Evolutionary conservation across 2,113 vertebrate genomes (phyloP), one percentile per base, ranked within the genome.

Genomic region (Scomber japonicus): DNA sequence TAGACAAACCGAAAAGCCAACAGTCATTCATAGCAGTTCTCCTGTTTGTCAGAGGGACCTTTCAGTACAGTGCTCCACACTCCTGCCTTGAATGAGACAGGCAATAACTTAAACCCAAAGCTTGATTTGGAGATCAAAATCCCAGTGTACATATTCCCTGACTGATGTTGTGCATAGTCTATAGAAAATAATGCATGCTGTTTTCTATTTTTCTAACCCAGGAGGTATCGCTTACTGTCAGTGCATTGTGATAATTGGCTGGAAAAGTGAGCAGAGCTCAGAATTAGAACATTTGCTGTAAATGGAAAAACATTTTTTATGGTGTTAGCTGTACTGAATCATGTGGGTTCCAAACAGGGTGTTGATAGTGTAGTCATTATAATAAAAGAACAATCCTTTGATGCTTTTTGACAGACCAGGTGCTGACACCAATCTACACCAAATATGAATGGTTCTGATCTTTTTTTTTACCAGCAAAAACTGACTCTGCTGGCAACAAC

Each of bases 1-100:
- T 85, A 82, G 92, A 85, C 84, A 86, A 87, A 91, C 85, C 24
- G 77, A 90, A 81, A 85, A 77, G 75, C 78, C 46, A 10, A 82
- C 87, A 89, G 71, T 92, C 84, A 90, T 75, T 92, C 87, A 88
- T 15, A 51, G 54, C 83, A 55, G 35, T 53, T 81, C 71, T 55
- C 40, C 81, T 51, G 61, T 93, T 82, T 84, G 78, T 87, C 88
- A 90, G 80, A 84, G 70, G 78, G 73, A 69, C 71, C 81, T 72
- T 87, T 90, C 78, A 86, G 49, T 76, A 44, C 57, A 66, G 10
- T 27, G 12, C 76, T 86, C 76, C 62, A 71, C 63, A 75, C 46
- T 68, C 50, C 65, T 78, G 63, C 78, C 80, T 86, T 82, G 70
- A 74, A 60, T 31, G n/a, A 14, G 71, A 75, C 65, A 62, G 78